These are phyloP conservation scores for Drosophila cardini DNA, from an alignment of 1,140 invertebrate species.

Conservation along the genomic window DNA sequence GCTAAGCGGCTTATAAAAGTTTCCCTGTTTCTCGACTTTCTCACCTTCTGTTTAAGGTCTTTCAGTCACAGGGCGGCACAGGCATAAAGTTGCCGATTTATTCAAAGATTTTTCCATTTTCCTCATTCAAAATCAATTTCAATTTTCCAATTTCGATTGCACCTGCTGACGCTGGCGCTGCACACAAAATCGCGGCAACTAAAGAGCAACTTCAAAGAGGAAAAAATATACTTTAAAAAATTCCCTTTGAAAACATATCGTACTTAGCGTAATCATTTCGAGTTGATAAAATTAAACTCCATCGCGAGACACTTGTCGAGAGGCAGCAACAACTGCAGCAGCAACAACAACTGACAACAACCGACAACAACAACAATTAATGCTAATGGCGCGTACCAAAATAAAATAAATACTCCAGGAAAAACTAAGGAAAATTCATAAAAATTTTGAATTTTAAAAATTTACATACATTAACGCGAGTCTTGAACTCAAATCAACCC, in stretches of 20 bases:
- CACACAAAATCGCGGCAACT: slow-evolving; percentile 21
- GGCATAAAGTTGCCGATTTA: slow-evolving; percentile 42
- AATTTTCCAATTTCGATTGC: slow-evolving; percentile 23
- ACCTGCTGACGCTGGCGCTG: slow-evolving; percentile 38
- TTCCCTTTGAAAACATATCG: slow-evolving; percentile 53
- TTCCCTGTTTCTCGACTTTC: slow-evolving; percentile 9
- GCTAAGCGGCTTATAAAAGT: slow-evolving; percentile 53
- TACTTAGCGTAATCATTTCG: slow-evolving; percentile 55
- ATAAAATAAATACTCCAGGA: slow-evolving; percentile 47
- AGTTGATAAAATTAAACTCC: slow-evolving; percentile 33
- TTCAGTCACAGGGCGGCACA: slow-evolving; percentile 18
- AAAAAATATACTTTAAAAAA: background rate
- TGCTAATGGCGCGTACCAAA: slow-evolving; percentile 81
- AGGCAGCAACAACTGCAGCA: slow-evolving; percentile 28
- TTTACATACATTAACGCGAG: slow-evolving; percentile 59
- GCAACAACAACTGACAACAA: too few species aligned
- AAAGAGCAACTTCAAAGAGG: slow-evolving; percentile 46
- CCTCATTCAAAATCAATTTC: slow-evolving; percentile 21
- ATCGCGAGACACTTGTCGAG: slow-evolving; percentile 63
- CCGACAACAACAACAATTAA: slow-evolving; percentile 65
- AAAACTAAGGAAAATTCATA: slow-evolving; percentile 59
- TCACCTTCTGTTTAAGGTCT: slow-evolving; percentile 40
- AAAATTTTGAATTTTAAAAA: slow-evolving; percentile 55
- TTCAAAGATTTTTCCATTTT: slow-evolving; percentile 15
- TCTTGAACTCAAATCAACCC: slow-evolving; percentile 29